Conservation (phyloP, 2,888 invertebrate genomes). For the Apodemia zela region DNA sequence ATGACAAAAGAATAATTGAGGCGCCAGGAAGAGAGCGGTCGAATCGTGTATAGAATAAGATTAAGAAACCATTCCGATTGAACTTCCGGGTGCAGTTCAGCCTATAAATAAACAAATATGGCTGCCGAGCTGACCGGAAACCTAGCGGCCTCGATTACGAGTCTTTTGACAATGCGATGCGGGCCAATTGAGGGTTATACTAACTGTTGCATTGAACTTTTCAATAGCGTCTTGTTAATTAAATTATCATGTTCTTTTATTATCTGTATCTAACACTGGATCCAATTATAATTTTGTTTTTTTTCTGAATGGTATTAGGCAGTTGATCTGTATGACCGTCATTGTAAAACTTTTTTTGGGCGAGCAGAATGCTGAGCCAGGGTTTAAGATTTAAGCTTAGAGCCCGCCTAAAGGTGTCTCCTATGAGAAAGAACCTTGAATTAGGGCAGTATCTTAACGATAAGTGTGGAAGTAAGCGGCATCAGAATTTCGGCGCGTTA, state of each 20-base stretch:
- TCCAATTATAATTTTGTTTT: no score
- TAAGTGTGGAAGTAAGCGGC: no score
- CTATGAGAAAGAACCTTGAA: no score
- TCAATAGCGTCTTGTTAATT: neutral
- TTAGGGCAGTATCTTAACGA: no score
- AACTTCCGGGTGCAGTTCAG: conserved; percentile 52
- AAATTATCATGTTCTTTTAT: neutral
- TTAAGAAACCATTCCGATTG: conserved; percentile 56
- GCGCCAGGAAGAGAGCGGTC: conserved; percentile 12
- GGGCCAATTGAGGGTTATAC: neutral
- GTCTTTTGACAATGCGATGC: conserved; percentile 28
- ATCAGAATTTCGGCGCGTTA: no score
- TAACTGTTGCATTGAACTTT: conserved; percentile 6
- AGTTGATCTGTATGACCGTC: no score
- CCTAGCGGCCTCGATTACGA: conserved; percentile 48
- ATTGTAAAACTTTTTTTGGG: no score
- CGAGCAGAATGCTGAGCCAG: no score
- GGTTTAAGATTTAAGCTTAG: no score
- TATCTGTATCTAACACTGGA: no score
- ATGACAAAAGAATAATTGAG: conserved; percentile 32
- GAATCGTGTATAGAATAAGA: conserved; percentile 26
- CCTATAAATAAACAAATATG: conserved; percentile 63
- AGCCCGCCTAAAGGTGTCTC: no score
- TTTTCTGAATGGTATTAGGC: no score
- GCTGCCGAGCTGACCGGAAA: conserved; percentile 48